Percentiles rank a stretch among this genome's conserved stretches.
Conservation (phyloP, 2,888 invertebrate genomes). For the Choreutis nemorana region DNA sequence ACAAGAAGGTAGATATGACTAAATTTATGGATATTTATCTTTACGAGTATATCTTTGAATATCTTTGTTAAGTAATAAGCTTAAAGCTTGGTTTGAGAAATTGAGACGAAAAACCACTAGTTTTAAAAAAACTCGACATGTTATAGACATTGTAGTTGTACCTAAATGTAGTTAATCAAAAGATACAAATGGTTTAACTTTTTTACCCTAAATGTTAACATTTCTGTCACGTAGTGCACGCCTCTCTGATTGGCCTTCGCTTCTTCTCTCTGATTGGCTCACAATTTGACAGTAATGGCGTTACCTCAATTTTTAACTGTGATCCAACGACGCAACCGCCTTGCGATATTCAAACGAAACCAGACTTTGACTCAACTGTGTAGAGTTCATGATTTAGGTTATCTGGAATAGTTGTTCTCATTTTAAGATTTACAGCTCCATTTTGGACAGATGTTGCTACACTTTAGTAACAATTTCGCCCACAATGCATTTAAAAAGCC, state of each 20-base stretch:
- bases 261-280: conserved; percentile 47
- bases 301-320: conserved; percentile 31
- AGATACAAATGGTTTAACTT: conserved; percentile 50
- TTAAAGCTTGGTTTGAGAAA: no score
- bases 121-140: no score
- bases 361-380: neutral
- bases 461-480: conserved; percentile 64
- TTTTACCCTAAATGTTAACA: conserved; percentile 53
- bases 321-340: conserved; percentile 14
- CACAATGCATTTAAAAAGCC: conserved; percentile 49
- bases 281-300: conserved; percentile 65
- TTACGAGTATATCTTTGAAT: no score
- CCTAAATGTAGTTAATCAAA: no score
- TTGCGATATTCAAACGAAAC: neutral
- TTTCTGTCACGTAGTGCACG: conserved; percentile 44
- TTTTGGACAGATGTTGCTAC: conserved; percentile 63
- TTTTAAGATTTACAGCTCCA: conserved; percentile 22
- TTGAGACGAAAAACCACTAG: no score
- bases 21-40: no score
- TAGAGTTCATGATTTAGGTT: neutral
- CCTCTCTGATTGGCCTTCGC: conserved; percentile 42
- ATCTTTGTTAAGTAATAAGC: no score
- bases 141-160: no score
- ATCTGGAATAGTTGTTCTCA: neutral
- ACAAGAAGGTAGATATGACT: no score